A percentile compares a stretch with the other conserved stretches of the same genome.
Evolutionary conservation across 2,888 invertebrate genomes (phyloP).

Genomic region (Fabriciana adippe): DNA sequence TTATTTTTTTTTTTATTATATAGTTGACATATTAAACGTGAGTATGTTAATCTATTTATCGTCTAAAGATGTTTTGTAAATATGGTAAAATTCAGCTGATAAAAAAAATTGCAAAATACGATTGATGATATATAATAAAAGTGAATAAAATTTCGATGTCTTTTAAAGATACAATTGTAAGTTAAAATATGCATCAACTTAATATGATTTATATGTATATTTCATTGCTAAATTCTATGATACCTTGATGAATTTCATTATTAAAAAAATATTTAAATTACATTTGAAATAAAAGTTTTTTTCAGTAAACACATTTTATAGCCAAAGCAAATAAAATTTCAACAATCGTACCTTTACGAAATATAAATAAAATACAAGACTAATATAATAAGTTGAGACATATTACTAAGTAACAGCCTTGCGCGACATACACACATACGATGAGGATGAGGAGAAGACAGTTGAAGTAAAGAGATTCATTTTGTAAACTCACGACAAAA

Average conservation of each 20-base stretch:
- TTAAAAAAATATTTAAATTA: not conserved
- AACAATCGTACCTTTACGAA: constrained; percentile 6
- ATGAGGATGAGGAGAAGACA: not conserved
- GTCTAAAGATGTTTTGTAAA: too few relatives aligned
- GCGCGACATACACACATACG: constrained; percentile 13
- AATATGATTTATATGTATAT: too few relatives aligned
- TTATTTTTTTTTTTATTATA: not conserved
- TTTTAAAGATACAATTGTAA: too few relatives aligned
- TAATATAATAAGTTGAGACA: constrained; percentile 14
- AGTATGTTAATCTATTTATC: too few relatives aligned
- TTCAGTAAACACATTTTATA: constrained; percentile 6
- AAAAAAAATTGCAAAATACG: too few relatives aligned
- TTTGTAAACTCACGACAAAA: not conserved
- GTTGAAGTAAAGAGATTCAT: constrained; percentile 4
- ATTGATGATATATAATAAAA: too few relatives aligned
- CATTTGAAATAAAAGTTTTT: not conserved
- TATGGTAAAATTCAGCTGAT: too few relatives aligned
- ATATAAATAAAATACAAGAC: constrained; percentile 19
- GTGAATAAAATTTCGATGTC: too few relatives aligned
- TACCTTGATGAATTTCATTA: too few relatives aligned
- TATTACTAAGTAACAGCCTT: constrained; percentile 37
- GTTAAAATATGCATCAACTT: too few relatives aligned
- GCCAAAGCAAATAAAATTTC: constrained; percentile 12
- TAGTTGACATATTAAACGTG: too few relatives aligned
- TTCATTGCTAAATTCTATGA: too few relatives aligned